A percentile compares a stretch with the other conserved stretches of the same genome.
Conservation (phyloP, 2,797 vertebrate species). For the Bradypodion pumilum region DNA sequence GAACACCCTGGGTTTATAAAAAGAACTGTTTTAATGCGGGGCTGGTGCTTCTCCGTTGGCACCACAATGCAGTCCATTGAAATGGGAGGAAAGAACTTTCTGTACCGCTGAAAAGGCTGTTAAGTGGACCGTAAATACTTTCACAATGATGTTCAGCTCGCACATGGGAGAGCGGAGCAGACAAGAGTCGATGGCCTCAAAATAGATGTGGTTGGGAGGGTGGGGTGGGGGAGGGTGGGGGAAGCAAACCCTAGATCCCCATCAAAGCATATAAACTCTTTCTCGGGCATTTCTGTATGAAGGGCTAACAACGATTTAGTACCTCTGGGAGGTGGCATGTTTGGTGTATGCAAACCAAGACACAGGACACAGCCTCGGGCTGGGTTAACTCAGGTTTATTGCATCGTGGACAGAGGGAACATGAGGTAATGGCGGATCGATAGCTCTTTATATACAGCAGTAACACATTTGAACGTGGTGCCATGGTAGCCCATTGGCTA, state of each 20-base stretch:
- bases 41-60: neutral
- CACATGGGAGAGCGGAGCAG: neutral
- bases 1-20: neutral
- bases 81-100: constrained; percentile 1
- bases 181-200: neutral
- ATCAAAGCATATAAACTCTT: neutral
- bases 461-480: too few species aligned
- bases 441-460: too few species aligned
- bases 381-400: too few species aligned
- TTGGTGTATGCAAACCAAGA: too few species aligned
- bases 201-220: neutral
- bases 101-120: neutral
- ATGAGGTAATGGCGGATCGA: too few species aligned
- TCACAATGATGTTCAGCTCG: neutral
- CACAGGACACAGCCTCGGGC: too few species aligned
- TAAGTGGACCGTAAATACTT: neutral
- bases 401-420: too few species aligned
- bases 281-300: neutral
- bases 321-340: too few species aligned
- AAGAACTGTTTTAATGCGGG: neutral
- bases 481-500: too few species aligned
- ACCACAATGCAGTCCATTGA: neutral
- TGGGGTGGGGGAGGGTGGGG: neutral
- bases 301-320: neutral
- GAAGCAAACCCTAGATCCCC: neutral